Base-by-base conservation (phyloP, 2,797 vertebrate species). In the Lithobates sylvaticus region DNA sequence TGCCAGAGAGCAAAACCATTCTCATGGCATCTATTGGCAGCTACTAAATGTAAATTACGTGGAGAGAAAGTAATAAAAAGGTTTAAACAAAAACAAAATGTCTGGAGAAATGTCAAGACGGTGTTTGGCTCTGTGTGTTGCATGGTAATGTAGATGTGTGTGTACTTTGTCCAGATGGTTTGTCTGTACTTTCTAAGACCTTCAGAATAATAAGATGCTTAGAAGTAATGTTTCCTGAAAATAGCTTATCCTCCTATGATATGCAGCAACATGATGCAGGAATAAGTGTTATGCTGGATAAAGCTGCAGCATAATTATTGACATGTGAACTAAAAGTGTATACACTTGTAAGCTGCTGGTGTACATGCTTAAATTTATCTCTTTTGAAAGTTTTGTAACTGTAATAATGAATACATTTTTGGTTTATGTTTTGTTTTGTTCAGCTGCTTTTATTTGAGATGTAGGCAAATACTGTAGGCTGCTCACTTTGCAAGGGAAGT, bases 161-260 rank as follows among this genome's bases (percentile, higher is more conserved):
- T 69, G 61, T 50, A 69, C 64, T 76, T 47, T 68, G 65, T 54
- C 73, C 73, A 84, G 73, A 84, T 84, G 82, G 44, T 12, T 39
- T 32, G 72, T 75, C 71, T 83, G 72, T 54, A 21, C 74, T 76
- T 26, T 76, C 29, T 84, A 84, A 68, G 44, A 21, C 72, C 58
- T 32, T 76, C 50, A 44, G 64, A 76, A 68, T 76, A 84, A 84
- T 70, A 23, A 76, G 68, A 82, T 76, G 42, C 42, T 83, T 39
- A 29, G 18, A 54, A 54, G 64, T 76, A 76, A 84, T 76, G 61
- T 84, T 76, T 69, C 64, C 76, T 76, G 29, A 76, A 47, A 76
- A 54, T 21, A 39, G 64, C 27, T 76, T 83, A 76, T 76, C 73
- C 82, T 76, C 42, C 61, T 69, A 84, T 76, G 73, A 76, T 68